Evolutionary conservation across 30 jellyfish, hydroid and myxozoan genomes (phyloP).

Genomic region (Cassiopea xamachana): DNA sequence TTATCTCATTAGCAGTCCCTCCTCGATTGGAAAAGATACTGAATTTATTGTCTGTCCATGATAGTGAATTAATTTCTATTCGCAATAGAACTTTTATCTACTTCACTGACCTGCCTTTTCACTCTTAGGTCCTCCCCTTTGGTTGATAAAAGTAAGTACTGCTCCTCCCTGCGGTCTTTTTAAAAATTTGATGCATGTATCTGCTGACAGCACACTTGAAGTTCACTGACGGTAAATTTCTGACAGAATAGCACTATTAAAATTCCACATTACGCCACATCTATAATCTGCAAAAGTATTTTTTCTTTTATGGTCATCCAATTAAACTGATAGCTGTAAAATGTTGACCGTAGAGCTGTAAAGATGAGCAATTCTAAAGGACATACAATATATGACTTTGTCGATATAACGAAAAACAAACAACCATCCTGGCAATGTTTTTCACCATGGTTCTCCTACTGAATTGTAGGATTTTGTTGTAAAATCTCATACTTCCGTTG

Average conservation of each 20-base stretch:
- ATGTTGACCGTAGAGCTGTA: neutral
- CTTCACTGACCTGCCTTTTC: conserved; percentile 17
- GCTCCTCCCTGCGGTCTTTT: conserved; percentile 18
- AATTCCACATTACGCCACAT: conserved; percentile 2
- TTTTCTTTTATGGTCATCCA: neutral
- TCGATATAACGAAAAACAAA: too few species aligned
- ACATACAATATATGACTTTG: too few species aligned
- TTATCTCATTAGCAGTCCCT: neutral
- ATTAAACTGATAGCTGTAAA: neutral
- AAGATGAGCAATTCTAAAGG: neutral
- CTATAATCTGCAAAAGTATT: neutral
- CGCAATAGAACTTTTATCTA: conserved; percentile 2
- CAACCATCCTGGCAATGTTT: too few species aligned
- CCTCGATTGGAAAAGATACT: neutral
- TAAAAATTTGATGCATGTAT: neutral
- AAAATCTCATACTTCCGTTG: too few species aligned
- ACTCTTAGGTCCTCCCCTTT: conserved; percentile 1
- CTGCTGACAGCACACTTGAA: neutral
- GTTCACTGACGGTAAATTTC: neutral
- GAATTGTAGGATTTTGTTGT: too few species aligned
- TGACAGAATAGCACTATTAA: neutral
- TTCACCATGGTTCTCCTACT: too few species aligned
- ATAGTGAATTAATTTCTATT: neutral
- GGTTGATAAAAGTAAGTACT: conserved; percentile 7
- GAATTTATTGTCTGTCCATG: neutral